These are phyloP conservation scores for Drosophila paracracens DNA, from an alignment of 2,888 invertebrate genomes.

Conservation along the genomic window DNA sequence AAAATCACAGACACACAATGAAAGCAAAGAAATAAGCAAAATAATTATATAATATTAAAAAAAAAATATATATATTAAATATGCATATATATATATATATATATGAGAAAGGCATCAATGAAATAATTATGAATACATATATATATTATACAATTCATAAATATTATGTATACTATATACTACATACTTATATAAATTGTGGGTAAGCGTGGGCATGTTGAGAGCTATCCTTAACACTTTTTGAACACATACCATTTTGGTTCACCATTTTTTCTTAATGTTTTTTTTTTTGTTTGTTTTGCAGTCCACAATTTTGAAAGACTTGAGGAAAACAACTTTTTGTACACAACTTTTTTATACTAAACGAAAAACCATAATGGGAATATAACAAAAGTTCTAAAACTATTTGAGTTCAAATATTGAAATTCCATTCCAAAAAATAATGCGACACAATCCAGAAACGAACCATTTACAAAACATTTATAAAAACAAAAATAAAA, in stretches of 20 bases:
- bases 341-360: conserved; percentile 31
- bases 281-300: background rate
- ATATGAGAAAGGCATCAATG: background rate
- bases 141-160: conserved; percentile 4
- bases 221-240: conserved; percentile 24
- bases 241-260: conserved; percentile 3
- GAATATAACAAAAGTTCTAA: background rate
- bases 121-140: background rate
- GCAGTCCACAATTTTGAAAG: conserved; percentile 16
- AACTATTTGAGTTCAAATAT: conserved; percentile 25
- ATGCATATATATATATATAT: background rate
- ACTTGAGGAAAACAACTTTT: conserved; percentile 25
- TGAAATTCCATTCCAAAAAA: conserved; percentile 45
- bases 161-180: conserved; percentile 20
- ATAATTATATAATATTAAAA: conserved; percentile 23
- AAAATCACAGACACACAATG: background rate
- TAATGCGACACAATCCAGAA: conserved; percentile 27
- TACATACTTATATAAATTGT: conserved; percentile 15
- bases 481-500: conserved; percentile 21
- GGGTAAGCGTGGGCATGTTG: conserved; percentile 34
- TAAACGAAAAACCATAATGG: background rate
- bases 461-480: conserved; percentile 31
- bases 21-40: conserved; percentile 14
- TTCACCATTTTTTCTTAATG: background rate
- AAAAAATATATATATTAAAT: conserved; percentile 24